Evolutionary conservation across 92 coral and sea anemone genomes (phyloP).

Genomic region (Parazoanthus atlanticus): DNA sequence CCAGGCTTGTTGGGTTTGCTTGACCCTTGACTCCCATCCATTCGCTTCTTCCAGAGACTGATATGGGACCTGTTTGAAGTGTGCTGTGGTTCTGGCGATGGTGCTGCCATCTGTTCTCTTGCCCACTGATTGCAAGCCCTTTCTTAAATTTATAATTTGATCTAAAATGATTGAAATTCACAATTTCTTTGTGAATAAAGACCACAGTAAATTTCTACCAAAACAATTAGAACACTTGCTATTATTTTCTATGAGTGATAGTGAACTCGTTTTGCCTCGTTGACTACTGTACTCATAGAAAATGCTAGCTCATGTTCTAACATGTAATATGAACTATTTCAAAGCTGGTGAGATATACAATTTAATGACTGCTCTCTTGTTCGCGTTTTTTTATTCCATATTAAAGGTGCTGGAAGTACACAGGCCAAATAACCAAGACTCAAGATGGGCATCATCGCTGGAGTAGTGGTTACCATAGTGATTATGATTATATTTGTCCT

Average conservation of each 20-base stretch:
- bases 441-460: constrained; percentile 5
- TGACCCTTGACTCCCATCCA: not conserved
- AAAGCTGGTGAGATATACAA: no score
- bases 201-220: no score
- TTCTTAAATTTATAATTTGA: not conserved
- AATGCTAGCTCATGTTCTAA: no score
- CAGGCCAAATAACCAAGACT: not conserved
- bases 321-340: no score
- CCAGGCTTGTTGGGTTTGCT: not conserved
- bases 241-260: no score
- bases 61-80: constrained; percentile 13
- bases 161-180: no score
- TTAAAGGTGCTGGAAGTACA: not conserved
- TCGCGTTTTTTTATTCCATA: not conserved
- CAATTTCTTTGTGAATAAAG: no score
- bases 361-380: no score
- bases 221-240: no score
- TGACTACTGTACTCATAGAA: no score
- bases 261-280: no score
- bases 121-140: constrained; percentile 43
- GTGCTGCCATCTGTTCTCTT: constrained; percentile 42
- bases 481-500: not conserved
- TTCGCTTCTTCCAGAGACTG: not conserved
- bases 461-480: constrained; percentile 6
- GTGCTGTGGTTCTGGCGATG: constrained; percentile 11